These are phyloP conservation scores for Melanotaenia duboulayi DNA, from an alignment of 2,113 vertebrate species.

Conservation along the genomic window DNA sequence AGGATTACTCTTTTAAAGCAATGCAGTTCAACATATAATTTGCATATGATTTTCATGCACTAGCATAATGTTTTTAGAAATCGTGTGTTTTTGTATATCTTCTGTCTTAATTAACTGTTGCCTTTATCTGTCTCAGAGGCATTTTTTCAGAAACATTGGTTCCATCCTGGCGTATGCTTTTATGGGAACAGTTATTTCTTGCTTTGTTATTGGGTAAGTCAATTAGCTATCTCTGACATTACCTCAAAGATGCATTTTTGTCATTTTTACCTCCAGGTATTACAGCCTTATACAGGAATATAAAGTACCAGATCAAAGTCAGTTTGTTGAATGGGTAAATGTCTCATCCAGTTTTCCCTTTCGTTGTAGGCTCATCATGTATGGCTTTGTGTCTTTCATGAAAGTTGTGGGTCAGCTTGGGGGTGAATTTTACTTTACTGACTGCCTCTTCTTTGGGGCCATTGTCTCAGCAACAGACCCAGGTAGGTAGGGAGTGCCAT, in stretches of 20 bases:
- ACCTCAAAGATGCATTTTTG: not conserved
- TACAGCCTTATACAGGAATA: not conserved
- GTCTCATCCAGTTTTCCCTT: constrained; percentile 18
- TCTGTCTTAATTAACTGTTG: not conserved
- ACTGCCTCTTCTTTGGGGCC: constrained; percentile 96
- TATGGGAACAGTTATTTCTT: constrained; percentile 93
- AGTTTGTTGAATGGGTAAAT: not conserved
- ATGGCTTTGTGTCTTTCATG: constrained; percentile 93
- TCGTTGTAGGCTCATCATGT: constrained; percentile 87
- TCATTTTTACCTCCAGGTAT: not conserved
- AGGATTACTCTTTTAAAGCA: too few relatives aligned
- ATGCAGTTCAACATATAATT: too few relatives aligned
- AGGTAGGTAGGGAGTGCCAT: constrained; percentile 85
- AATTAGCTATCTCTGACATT: not conserved
- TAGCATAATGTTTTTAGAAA: not conserved
- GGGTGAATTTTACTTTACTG: constrained; percentile 96
- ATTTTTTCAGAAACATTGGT: constrained; percentile 97
- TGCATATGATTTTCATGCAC: not conserved
- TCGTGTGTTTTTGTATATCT: not conserved
- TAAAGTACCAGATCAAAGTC: not conserved
- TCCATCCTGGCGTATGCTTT: constrained; percentile 96
- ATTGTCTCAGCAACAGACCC: constrained; percentile 97
- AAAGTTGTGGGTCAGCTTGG: constrained; percentile 90
- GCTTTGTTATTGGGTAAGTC: constrained; percentile 94
- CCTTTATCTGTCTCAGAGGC: constrained; percentile 84